These are phyloP conservation scores for Aeoliscus strigatus DNA, from an alignment of 2,797 vertebrate species.

Conservation along the genomic window DNA sequence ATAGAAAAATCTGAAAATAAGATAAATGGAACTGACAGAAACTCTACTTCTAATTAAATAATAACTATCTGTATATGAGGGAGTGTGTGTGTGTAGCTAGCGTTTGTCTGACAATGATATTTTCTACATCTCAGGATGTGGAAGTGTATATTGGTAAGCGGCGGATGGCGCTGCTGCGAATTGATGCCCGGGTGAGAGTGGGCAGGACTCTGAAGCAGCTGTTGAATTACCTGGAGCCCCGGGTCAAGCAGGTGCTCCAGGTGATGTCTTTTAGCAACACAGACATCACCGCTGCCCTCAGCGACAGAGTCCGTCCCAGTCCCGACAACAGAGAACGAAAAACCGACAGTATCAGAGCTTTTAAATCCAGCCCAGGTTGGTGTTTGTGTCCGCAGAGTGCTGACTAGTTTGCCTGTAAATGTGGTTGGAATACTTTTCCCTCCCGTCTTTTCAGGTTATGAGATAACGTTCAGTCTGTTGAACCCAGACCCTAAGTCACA, in stretches of 20 bases:
- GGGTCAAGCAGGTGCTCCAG: constrained; percentile 74
- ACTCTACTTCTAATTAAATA: no score
- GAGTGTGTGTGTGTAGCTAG: no score
- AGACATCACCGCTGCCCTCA: constrained; percentile 81
- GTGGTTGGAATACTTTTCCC: not conserved
- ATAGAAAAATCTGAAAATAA: no score
- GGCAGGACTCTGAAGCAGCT: constrained; percentile 63
- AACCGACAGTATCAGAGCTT: constrained; percentile 82
- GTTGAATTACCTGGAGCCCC: constrained; percentile 68
- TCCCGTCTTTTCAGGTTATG: constrained; percentile 77
- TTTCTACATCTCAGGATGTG: constrained; percentile 57
- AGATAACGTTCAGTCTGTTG: constrained; percentile 94
- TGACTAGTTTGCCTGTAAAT: not conserved
- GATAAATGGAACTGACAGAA: no score
- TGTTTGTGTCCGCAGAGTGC: constrained; percentile 2
- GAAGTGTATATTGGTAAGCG: constrained; percentile 80
- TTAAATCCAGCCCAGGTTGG: constrained; percentile 94
- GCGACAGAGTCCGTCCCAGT: constrained; percentile 78
- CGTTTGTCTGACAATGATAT: no score
- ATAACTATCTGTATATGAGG: no score
- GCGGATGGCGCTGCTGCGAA: constrained; percentile 81
- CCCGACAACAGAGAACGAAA: constrained; percentile 74
- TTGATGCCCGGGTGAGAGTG: constrained; percentile 48
- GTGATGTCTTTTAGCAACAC: constrained; percentile 87
- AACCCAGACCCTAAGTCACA: constrained; percentile 95